Evolutionary conservation across 2,888 invertebrate genomes (phyloP).

Genomic region (Apodemia zela): DNA sequence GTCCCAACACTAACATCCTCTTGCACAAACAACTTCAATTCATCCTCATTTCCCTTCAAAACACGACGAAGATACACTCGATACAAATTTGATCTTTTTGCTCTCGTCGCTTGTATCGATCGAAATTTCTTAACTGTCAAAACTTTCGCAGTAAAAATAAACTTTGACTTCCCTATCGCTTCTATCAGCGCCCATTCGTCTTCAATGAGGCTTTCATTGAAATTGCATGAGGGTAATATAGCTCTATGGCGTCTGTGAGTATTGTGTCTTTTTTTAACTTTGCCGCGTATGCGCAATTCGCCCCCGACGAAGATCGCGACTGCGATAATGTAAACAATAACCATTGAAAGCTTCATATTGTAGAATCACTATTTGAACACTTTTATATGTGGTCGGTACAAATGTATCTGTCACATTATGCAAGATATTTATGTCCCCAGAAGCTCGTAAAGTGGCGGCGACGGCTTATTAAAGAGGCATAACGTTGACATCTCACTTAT

Average conservation of each 20-base stretch:
- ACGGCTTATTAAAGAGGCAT: constrained; percentile 59
- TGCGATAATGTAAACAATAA: constrained; percentile 70
- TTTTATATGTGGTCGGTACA: constrained; percentile 54
- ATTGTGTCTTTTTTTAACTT: constrained; percentile 69
- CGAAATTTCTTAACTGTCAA: constrained; percentile 65
- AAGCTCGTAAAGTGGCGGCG: constrained; percentile 56
- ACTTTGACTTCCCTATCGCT: constrained; percentile 72
- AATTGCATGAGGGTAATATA: constrained; percentile 65
- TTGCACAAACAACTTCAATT: constrained; percentile 53
- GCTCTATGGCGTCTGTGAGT: constrained; percentile 64
- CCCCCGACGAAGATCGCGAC: constrained; percentile 61
- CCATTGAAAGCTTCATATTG: constrained; percentile 63
- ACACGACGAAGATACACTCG: constrained; percentile 68
- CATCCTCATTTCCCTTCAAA: constrained; percentile 67
- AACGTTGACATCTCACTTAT: constrained; percentile 69
- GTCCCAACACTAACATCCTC: constrained; percentile 53
- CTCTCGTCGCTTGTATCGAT: constrained; percentile 44
- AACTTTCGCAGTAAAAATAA: constrained; percentile 76
- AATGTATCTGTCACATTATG: constrained; percentile 76
- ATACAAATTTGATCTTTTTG: constrained; percentile 66
- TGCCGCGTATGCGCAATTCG: constrained; percentile 71
- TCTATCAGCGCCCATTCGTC: constrained; percentile 75
- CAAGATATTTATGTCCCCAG: constrained; percentile 63
- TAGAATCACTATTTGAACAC: constrained; percentile 55
- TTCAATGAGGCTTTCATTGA: constrained; percentile 74